These are phyloP conservation scores for Steinernema khuongi DNA, from an alignment of 1,140 invertebrate genomes.

Conservation along the genomic window DNA sequence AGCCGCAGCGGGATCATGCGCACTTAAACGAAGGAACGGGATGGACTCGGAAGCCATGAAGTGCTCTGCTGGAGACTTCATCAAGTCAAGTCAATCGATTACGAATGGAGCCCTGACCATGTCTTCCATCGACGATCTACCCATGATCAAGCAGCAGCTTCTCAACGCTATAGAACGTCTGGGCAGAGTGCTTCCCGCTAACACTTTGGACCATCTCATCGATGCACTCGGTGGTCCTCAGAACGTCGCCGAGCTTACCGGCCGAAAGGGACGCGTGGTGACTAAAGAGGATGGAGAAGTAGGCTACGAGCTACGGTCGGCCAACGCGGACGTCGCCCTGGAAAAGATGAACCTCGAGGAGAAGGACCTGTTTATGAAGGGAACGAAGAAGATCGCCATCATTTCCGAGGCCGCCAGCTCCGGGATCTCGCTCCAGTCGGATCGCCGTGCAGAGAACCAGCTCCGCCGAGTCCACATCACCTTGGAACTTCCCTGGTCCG, in stretches of 20 bases:
- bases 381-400: conserved; percentile 89
- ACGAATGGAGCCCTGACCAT: neutral
- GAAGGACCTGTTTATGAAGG: conserved; percentile 87
- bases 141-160: conserved; percentile 81
- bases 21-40: conserved; percentile 42
- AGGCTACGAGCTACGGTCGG: conserved; percentile 81
- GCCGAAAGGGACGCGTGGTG: conserved; percentile 87
- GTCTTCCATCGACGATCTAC: neutral
- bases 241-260: conserved; percentile 96
- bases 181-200: conserved; percentile 83
- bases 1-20: neutral
- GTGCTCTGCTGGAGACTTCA: neutral
- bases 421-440: conserved; percentile 89
- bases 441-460: conserved; percentile 84
- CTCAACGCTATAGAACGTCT: conserved; percentile 77
- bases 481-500: conserved; percentile 95
- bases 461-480: conserved; percentile 91
- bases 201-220: conserved; percentile 94
- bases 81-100: neutral
- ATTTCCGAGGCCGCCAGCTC: conserved; percentile 98
- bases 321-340: conserved; percentile 86
- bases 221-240: conserved; percentile 94
- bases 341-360: conserved; percentile 90
- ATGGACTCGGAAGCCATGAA: conserved; percentile 64
- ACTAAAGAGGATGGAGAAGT: conserved; percentile 76